These are phyloP conservation scores for Scleropages formosus DNA, from an alignment of 2,797 vertebrate genomes.

Conservation along the genomic window DNA sequence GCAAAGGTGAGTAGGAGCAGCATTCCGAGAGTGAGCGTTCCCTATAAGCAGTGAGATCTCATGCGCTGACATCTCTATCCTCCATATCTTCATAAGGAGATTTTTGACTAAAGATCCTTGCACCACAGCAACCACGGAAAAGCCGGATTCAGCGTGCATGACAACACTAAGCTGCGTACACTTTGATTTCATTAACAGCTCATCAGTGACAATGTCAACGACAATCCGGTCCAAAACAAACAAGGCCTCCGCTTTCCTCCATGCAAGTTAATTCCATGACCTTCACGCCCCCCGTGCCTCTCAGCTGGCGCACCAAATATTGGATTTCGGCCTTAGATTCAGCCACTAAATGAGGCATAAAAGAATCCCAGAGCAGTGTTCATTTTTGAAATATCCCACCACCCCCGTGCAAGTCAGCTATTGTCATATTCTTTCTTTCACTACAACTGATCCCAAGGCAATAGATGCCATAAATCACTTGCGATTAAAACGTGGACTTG, in stretches of 20 bases:
- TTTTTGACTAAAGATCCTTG: too few species aligned
- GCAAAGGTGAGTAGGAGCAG: too few species aligned
- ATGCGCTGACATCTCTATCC: too few species aligned
- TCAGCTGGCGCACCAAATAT: not conserved
- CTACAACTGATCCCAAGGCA: not conserved
- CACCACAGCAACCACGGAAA: not conserved
- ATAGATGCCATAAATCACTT: not conserved
- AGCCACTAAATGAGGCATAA: too few species aligned
- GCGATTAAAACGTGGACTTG: not conserved
- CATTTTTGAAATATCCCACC: too few species aligned
- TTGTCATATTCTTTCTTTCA: not conserved
- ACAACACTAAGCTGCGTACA: not conserved
- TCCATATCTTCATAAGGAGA: too few species aligned
- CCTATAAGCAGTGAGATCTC: too few species aligned
- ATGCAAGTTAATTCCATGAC: not conserved
- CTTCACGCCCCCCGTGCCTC: not conserved
- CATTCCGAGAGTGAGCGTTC: too few species aligned
- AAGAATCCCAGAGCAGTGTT: too few species aligned
- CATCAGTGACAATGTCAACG: not conserved
- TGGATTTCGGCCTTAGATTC: too few species aligned
- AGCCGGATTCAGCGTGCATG: not conserved
- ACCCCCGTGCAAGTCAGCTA: too few species aligned
- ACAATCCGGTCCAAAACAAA: conserved; percentile 8
- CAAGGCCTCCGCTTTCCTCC: not conserved
- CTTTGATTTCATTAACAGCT: conserved; percentile 26